phyloP scores from a whole-genome alignment of 2,113 vertebrate genomes.

The Platycercus adscitus region DNA sequence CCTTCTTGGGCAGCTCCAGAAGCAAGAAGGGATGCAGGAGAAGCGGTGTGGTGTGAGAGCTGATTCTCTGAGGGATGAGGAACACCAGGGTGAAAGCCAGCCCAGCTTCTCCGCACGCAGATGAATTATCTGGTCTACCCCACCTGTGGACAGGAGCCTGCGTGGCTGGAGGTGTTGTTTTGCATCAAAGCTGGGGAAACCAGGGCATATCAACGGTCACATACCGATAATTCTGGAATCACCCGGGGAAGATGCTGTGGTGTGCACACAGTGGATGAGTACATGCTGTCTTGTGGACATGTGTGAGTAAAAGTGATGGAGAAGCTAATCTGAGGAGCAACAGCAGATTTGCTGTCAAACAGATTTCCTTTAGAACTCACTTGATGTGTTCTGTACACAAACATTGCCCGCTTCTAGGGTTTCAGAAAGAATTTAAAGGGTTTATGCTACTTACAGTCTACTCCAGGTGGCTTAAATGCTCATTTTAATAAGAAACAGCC shows the following conservation, averaged over 20 bases:
- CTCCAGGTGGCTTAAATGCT: background rate
- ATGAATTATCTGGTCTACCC: too few relatives aligned
- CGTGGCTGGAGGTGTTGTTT: accelerated
- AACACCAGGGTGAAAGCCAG: background rate
- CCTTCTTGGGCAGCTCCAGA: background rate
- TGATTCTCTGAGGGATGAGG: background rate
- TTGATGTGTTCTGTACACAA: background rate
- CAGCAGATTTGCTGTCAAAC: background rate
- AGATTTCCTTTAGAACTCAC: background rate
- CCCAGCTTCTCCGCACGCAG: background rate
- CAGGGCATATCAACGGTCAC: background rate
- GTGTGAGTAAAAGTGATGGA: background rate
- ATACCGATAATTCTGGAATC: background rate
- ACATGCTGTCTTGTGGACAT: accelerated
- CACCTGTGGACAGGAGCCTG: background rate
- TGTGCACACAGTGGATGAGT: accelerated
- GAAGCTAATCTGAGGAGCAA: background rate
- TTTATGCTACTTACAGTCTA: background rate
- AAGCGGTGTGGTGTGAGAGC: accelerated
- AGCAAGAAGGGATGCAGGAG: background rate
- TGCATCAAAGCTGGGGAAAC: background rate
- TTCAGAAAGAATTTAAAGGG: background rate
- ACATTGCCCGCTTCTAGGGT: background rate
- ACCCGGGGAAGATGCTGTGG: background rate
- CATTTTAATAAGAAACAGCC: background rate